Base-by-base conservation (phyloP, 1,140 invertebrate species). In the Drosophila sp. region DNA sequence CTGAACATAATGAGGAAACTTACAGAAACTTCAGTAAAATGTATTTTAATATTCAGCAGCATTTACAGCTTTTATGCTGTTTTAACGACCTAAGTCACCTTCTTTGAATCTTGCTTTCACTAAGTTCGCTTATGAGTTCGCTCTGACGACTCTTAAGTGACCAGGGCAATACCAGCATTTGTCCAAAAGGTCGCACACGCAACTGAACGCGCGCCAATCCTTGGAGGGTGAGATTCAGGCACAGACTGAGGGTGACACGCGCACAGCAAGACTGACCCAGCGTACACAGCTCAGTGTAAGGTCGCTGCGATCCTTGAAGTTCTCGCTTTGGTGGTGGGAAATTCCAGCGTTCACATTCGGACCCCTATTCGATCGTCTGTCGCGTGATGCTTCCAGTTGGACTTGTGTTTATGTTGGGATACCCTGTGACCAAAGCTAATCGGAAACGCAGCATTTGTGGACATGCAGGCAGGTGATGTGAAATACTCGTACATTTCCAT, bases 181-280 rank as follows among this genome's bases (percentile, higher is more conserved):
- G 40, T 69, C 84, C 84, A 89, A 89, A 89, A 89, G 84, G 84
- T 89, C 84, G 59, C 58, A 61, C 80, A 58, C 65, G 41, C 62
- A 66, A 62, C 38, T 16, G 40, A 71, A 34, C 69, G 34, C 32
- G 46, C 51, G 78, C 53, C 76, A 61, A 63, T 59, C 64, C 56
- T 70, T 40, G 18, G 43, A 74, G 69, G 65, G 40, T 69, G 27
- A 58, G 41, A 14, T 29, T 43, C 27, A 29, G 53, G 6, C 9
- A 3, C 13, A 61, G 59, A 25, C 50, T 46, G 58, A 41, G 74
- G 76, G 76, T 77, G 87, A 72, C 78, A 86, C 86, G 86, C 86
- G 81, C 78, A 61, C 18, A 64, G 62, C 41, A 63, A 76, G n/a
- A 16, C 18, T 41, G 25, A 64, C 40, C 25, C 13, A 8, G 34